Conservation (phyloP, 2,113 vertebrate species). For the Ciconia boyciana region DNA sequence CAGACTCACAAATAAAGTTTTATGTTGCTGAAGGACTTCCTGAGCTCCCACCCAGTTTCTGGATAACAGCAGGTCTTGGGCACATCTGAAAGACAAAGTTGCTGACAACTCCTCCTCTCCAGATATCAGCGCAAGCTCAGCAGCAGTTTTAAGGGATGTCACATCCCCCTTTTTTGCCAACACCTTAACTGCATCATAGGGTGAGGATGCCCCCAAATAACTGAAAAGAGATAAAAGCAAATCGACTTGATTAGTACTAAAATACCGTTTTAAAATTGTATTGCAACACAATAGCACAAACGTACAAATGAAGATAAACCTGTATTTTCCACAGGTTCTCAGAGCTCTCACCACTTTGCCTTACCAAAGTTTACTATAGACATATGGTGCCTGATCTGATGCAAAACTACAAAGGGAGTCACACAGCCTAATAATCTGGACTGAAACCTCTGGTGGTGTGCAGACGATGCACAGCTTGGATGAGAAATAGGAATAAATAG, state of each 20-base stretch:
- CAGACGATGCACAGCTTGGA: not conserved
- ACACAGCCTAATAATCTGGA: not conserved
- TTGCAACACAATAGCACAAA: not conserved
- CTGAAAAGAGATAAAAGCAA: conserved; percentile 65
- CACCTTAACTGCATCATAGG: conserved; percentile 93
- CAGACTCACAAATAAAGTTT: conserved; percentile 82
- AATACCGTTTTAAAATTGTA: not conserved
- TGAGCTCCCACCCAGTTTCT: conserved; percentile 88
- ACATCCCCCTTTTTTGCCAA: conserved; percentile 89
- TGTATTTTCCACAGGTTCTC: not conserved
- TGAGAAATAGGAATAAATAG: not conserved
- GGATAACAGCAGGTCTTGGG: conserved; percentile 81
- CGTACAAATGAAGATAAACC: not conserved
- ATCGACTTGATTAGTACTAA: not conserved
- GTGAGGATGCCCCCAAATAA: conserved; percentile 83
- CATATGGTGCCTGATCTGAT: not conserved
- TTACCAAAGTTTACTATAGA: not conserved
- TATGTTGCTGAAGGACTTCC: conserved; percentile 80
- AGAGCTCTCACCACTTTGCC: not conserved
- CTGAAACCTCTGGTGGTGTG: not conserved
- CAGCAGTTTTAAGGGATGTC: conserved; percentile 82
- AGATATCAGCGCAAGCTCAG: conserved; percentile 77
- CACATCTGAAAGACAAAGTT: conserved; percentile 85
- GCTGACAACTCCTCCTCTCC: conserved; percentile 82
- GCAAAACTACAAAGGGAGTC: not conserved